Conservation (phyloP, 2,113 vertebrate species). For the Gadus chalcogrammus region DNA sequence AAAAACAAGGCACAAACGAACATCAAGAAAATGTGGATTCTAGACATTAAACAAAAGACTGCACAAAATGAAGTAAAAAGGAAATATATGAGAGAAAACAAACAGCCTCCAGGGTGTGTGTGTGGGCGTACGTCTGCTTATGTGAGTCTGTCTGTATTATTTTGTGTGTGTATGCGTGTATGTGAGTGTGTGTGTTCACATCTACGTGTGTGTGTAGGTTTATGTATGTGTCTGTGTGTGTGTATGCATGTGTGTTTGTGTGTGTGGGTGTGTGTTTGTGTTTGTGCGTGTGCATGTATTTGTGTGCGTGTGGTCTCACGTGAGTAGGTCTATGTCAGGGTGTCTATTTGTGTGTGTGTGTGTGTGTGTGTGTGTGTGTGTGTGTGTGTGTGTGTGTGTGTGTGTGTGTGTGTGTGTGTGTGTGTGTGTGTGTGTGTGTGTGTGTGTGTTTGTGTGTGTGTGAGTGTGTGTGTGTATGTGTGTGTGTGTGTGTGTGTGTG, state of each 20-base stretch:
- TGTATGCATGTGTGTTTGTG: too few species aligned
- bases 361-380: too few species aligned
- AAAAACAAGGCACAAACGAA: background rate
- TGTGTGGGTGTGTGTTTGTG: background rate
- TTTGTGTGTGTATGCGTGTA: background rate
- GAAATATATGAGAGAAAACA: too few species aligned
- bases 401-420: conserved; percentile 2
- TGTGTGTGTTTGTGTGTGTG: background rate
- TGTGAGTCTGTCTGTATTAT: background rate
- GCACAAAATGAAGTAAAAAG: too few species aligned
- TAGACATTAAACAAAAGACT: background rate
- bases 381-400: too few species aligned
- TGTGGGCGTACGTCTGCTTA: too few species aligned
- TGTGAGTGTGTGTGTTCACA: background rate
- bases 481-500: background rate
- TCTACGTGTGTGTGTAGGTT: background rate
- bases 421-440: background rate
- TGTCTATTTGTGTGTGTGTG: too few species aligned
- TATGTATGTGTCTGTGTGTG: too few species aligned
- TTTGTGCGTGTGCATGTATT: background rate
- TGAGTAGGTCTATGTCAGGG: too few species aligned
- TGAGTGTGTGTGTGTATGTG: too few species aligned
- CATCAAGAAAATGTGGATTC: background rate
- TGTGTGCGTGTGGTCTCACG: background rate
- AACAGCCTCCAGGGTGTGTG: too few species aligned